Percentiles rank a stretch among this genome's conserved stretches.
phyloP scores from a whole-genome alignment of 2,113 vertebrate species.

The Mormyrus iriodes region DNA sequence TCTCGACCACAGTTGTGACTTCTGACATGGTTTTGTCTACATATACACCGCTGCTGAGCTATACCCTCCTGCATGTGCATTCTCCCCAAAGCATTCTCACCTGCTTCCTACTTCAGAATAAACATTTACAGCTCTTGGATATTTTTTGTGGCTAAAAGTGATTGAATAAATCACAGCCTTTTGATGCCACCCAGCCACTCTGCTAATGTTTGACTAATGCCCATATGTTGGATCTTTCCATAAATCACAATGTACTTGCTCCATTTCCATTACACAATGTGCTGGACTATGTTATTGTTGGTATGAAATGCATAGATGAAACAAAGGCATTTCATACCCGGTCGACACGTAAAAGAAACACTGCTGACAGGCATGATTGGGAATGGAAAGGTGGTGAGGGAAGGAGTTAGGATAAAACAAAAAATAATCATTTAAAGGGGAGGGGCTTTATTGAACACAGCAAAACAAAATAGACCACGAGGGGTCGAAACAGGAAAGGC shows the following conservation, averaged over 20 bases:
- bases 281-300: neutral
- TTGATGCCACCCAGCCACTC: neutral
- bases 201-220: neutral
- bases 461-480: too few species aligned
- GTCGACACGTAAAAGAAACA: neutral
- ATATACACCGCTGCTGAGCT: neutral
- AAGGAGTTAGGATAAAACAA: too few species aligned
- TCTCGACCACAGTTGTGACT: neutral
- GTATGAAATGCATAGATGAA: neutral
- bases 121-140: neutral
- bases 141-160: neutral
- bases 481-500: too few species aligned
- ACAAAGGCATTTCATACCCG: neutral
- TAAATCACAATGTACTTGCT: neutral
- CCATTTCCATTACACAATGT: neutral
- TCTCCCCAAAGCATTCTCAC: neutral
- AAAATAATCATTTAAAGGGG: too few species aligned
- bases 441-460: too few species aligned
- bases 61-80: neutral
- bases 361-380: neutral
- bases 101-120: neutral
- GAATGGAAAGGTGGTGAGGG: too few species aligned
- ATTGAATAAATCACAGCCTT: neutral
- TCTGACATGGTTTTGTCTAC: neutral
- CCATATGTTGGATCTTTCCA: neutral